Evolutionary conservation across 2,113 vertebrate genomes (phyloP).

Genomic region (Phylloscopus trochilus): DNA sequence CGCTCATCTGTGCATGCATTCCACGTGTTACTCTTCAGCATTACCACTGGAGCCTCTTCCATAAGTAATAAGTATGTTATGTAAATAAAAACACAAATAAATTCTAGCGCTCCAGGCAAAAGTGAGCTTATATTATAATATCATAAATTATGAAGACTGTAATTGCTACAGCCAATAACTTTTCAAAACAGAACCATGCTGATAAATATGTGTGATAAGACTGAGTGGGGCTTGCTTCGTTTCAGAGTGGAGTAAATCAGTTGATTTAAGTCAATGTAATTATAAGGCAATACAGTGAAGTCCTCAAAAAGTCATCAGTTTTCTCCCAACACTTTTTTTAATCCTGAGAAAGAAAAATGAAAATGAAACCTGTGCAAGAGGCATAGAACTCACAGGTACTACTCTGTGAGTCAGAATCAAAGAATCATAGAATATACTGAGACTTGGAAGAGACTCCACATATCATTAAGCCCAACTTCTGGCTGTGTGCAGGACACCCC

Average conservation of each 20-base stretch:
- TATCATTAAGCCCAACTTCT: background rate
- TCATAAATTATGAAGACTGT: constrained; percentile 32
- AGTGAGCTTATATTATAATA: constrained; percentile 1
- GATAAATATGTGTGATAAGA: constrained; percentile 28
- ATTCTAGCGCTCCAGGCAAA: constrained; percentile 21
- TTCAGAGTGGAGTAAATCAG: constrained; percentile 11
- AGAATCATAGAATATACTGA: background rate
- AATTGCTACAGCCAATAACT: constrained; percentile 26
- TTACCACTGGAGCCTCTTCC: background rate
- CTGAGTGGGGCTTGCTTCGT: background rate
- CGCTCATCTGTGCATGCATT: background rate
- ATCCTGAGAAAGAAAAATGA: background rate
- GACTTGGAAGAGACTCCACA: background rate
- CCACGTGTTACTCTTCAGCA: background rate
- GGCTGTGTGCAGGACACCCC: background rate
- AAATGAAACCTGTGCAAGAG: background rate
- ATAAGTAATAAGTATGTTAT: constrained; percentile 1
- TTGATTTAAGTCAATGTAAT: background rate
- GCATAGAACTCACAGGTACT: background rate
- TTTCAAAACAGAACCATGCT: background rate
- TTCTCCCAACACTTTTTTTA: background rate
- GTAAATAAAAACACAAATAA: constrained; percentile 55
- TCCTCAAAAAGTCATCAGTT: background rate
- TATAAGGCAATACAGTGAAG: background rate
- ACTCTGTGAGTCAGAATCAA: background rate